These are phyloP conservation scores for Pollimyrus isidori DNA, from an alignment of 2,113 vertebrate species.

Conservation along the genomic window DNA sequence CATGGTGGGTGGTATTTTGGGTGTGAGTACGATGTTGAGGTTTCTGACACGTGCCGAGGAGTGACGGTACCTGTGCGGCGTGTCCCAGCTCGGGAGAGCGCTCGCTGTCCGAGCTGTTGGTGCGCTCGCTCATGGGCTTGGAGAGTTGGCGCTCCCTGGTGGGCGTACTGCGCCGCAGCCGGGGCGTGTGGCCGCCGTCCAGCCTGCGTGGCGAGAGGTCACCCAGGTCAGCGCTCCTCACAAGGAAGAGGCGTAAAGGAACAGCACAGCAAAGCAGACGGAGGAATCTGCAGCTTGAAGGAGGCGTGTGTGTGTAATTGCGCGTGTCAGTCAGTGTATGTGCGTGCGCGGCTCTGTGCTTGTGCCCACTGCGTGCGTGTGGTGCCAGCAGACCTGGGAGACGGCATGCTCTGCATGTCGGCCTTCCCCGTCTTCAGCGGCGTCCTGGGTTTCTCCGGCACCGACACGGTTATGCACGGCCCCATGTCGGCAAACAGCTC, in stretches of 20 bases:
- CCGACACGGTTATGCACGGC: constrained; percentile 66
- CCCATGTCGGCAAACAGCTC: constrained; percentile 65
- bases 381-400: constrained; percentile 60
- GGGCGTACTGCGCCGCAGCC: constrained; percentile 71
- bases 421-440: constrained; percentile 72
- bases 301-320: neutral
- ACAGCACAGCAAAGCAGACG: neutral
- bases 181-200: constrained; percentile 69
- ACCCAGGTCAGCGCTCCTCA: neutral
- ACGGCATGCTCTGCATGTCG: constrained; percentile 66
- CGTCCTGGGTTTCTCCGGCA: constrained; percentile 75
- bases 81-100: constrained; percentile 74
- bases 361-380: neutral
- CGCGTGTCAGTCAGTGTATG: neutral
- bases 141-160: constrained; percentile 77
- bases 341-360: neutral
- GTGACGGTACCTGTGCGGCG: constrained; percentile 62
- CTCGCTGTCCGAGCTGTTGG: constrained; percentile 82
- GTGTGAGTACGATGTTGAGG: neutral
- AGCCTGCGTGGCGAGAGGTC: constrained; percentile 45
- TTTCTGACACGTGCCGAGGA: neutral
- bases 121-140: constrained; percentile 74
- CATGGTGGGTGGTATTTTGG: neutral
- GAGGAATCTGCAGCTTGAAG: neutral
- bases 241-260: neutral